Base-by-base conservation (phyloP, 2,797 vertebrate genomes). In the Pipistrellus nathusii region DNA sequence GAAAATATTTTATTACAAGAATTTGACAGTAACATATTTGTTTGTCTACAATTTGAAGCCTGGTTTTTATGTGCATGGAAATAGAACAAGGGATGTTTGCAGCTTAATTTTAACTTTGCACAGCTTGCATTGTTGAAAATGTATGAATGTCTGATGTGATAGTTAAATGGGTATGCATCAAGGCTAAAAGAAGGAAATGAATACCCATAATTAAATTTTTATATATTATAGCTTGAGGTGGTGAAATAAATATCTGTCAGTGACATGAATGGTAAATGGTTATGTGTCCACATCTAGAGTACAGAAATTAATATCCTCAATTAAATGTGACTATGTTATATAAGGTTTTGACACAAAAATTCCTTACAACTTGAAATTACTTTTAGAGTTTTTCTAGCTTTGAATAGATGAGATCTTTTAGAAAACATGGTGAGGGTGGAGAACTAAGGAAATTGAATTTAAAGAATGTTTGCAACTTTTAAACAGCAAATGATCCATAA, bases 211-310 rank as follows among this genome's bases (percentile, higher is more conserved):
- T 97, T 96, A 96, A 94, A 88, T 35, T 92, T 92, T 96, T 95
- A 96, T 91, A 84, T 86, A 76, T 92, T 89, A 95, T 86, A 93
- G 76, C 71, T 91, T 95, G 51, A 10, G 8, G 59, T 88, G 21
- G 32, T 91, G 94, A 96, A 95, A 96, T 96, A 96, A 96, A 94
- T 96, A 96, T 95, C 92, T 96, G 93, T 96, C 93, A 95, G 51
- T 94, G 88, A 77, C 69, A 94, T 72, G 55, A 86, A 91, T 96
- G 88, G 81, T 92, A 95, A 95, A 97, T 95, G 90, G 62, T 51
- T 94, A 85, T 80, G 21, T 91, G 85, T 96, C 83, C 86, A 71
- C 25, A 51, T 83, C 53, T 59, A 75, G 51, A 94, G 35, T 59
- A 87, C 51, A 89, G 35, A 76, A 95, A 97, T 97, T 96, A 93